A percentile compares a stretch with the other conserved stretches of the same genome.
These are phyloP conservation scores for Elephas maximus DNA, from an alignment of 2,113 vertebrate genomes.

Conservation along the genomic window DNA sequence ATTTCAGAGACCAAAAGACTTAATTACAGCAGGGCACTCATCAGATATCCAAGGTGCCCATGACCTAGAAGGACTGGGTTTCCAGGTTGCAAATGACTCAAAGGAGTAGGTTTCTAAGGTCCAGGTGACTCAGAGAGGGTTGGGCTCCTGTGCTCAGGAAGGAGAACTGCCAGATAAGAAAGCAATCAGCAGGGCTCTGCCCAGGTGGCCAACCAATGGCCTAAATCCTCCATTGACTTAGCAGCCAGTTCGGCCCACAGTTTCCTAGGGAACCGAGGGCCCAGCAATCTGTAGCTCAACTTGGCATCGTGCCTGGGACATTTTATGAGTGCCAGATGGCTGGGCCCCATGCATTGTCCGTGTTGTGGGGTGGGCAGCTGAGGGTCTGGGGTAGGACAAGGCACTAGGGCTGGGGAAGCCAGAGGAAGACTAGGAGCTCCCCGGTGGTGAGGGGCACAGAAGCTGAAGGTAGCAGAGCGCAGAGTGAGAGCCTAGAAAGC, in stretches of 20 bases:
- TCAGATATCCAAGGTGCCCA: neutral
- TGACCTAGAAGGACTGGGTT: conserved; percentile 35
- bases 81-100: neutral
- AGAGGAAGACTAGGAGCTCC: neutral
- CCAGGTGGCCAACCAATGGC: conserved; percentile 65
- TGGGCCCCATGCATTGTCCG: neutral
- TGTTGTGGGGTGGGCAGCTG: neutral
- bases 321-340: conserved; percentile 79
- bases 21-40: neutral
- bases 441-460: neutral
- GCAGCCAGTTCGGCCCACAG: conserved; percentile 53
- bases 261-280: conserved; percentile 79
- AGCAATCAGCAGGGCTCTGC: conserved; percentile 43
- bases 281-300: conserved; percentile 26
- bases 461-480: neutral
- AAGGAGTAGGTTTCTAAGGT: conserved; percentile 59
- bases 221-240: neutral
- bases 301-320: conserved; percentile 64
- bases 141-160: conserved; percentile 18
- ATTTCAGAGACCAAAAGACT: neutral
- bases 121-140: conserved; percentile 64
- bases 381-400: conserved; percentile 11
- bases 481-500: neutral
- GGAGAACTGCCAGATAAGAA: conserved; percentile 51
- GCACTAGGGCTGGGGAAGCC: neutral